A percentile compares a stretch with the other conserved stretches of the same genome.
phyloP scores from a whole-genome alignment of 2,113 vertebrate genomes.

The Myotis brandtii region DNA sequence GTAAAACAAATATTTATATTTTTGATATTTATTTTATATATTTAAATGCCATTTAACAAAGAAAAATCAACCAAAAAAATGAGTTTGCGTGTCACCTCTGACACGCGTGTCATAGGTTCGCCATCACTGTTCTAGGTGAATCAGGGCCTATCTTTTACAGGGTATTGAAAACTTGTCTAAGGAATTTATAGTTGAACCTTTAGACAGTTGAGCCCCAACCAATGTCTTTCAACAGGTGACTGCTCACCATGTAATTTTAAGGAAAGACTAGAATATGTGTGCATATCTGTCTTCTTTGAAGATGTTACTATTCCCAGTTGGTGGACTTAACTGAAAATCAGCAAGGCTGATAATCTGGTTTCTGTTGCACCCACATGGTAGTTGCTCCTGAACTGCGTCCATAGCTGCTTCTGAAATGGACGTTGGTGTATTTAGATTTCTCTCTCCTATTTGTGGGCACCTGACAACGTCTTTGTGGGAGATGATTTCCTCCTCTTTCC shows the following conservation, averaged over 20 bases:
- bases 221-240: background rate
- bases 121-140: background rate
- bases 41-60: too few relatives aligned
- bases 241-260: background rate
- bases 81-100: too few relatives aligned
- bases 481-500: background rate
- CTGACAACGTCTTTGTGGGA: background rate
- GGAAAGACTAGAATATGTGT: too few relatives aligned
- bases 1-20: too few relatives aligned
- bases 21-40: too few relatives aligned
- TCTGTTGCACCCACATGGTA: accelerated
- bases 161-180: background rate
- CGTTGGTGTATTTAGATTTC: background rate
- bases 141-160: background rate
- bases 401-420: background rate
- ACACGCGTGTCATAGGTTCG: too few relatives aligned
- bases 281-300: background rate
- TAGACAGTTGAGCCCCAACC: background rate
- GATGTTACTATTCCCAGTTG: background rate
- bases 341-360: background rate
- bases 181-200: background rate
- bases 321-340: background rate
- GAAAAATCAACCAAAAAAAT: too few relatives aligned
- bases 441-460: background rate
- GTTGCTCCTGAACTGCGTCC: background rate